These are phyloP conservation scores for Columbina picui DNA, from an alignment of 2,113 vertebrate species.

Conservation along the genomic window DNA sequence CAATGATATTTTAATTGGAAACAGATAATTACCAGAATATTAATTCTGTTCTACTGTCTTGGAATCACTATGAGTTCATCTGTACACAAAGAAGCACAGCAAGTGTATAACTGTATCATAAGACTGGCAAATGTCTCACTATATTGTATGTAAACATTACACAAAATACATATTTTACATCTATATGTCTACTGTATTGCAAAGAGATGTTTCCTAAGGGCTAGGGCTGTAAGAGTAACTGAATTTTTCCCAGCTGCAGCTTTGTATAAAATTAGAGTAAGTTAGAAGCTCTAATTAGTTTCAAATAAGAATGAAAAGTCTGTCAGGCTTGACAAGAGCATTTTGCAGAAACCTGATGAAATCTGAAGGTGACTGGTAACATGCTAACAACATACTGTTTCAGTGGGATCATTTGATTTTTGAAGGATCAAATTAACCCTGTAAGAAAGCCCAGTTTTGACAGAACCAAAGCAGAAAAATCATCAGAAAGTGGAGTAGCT, in stretches of 20 bases:
- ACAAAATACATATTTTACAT: background rate
- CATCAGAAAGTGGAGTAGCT: background rate
- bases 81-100: background rate
- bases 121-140: background rate
- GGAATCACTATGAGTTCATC: background rate
- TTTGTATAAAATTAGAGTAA: constrained; percentile 5
- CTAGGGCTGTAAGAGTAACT: background rate
- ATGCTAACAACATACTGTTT: background rate
- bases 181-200: background rate
- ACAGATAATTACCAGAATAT: constrained; percentile 7
- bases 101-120: background rate
- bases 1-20: constrained; percentile 32
- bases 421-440: constrained; percentile 11
- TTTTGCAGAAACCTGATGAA: constrained; percentile 5
- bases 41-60: background rate
- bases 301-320: constrained; percentile 9
- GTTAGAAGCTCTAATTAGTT: constrained; percentile 47
- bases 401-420: background rate
- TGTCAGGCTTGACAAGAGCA: constrained; percentile 10
- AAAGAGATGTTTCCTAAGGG: background rate
- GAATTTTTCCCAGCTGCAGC: background rate
- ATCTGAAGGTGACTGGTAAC: background rate
- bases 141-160: background rate
- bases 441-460: background rate
- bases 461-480: background rate